Percentiles rank a stretch among this genome's conserved stretches.
Evolutionary conservation across 2,113 vertebrate species (phyloP).

Genomic region (Carassius auratus): DNA sequence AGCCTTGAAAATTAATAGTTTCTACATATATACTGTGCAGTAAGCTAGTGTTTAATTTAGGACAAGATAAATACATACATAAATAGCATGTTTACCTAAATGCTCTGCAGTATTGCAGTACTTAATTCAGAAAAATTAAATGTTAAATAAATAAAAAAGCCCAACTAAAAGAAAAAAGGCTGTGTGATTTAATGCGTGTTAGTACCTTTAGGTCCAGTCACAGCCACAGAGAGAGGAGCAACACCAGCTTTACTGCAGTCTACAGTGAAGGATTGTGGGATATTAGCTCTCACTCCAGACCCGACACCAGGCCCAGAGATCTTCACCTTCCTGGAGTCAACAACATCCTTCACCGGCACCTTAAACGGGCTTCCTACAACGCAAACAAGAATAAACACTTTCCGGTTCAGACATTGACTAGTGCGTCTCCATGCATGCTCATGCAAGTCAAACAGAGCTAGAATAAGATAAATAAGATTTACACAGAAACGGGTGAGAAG

Average conservation of each 20-base stretch:
- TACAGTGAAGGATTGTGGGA: slow-evolving; percentile 89
- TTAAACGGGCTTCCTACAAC: slow-evolving; percentile 92
- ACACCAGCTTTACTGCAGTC: slow-evolving; percentile 92
- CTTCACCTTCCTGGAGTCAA: slow-evolving; percentile 93
- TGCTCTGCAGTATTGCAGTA: no score
- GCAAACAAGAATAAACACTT: not conserved
- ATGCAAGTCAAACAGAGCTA: not conserved
- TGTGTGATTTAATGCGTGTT: not conserved
- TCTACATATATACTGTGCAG: no score
- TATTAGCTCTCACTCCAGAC: slow-evolving; percentile 83
- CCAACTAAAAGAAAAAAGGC: no score
- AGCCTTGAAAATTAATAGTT: no score
- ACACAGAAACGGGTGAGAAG: not conserved
- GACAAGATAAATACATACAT: no score
- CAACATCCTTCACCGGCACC: slow-evolving; percentile 87
- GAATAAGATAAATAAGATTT: not conserved
- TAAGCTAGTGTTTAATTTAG: no score
- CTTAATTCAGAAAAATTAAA: no score
- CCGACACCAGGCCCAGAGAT: slow-evolving; percentile 85
- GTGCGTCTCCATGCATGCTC: not conserved
- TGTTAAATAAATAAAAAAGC: no score
- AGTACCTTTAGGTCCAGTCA: slow-evolving; percentile 85
- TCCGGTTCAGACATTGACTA: not conserved
- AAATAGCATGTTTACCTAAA: no score
- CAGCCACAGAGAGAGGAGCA: slow-evolving; percentile 86